Evolutionary conservation across 2,113 vertebrate genomes (phyloP), one percentile per base, ranked within the genome.

Genomic region (Sphaerodactylus townsendi): DNA sequence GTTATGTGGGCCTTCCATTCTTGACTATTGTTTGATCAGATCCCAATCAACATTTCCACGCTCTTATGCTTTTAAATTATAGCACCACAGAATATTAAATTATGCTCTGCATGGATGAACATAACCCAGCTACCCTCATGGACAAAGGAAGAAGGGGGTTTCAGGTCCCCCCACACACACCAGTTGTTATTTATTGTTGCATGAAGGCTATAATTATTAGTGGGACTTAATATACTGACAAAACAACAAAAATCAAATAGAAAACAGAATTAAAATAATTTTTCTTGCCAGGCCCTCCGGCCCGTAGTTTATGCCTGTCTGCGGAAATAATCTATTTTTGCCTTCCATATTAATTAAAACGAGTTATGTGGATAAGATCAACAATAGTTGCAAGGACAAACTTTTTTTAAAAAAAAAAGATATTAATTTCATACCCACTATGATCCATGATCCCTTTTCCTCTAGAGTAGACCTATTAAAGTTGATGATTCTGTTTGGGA

Each of bases 61-160:
- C 91, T 89, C 88, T 94, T 91, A 19, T 92, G 94, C 93, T 86
- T 94, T 93, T 91, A 93, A 95, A 93, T 94, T 77, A 86, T 73
- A 79, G 85, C 37, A 87, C 79, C 89, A 88, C 87, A 83, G 76
- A 85, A 84, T 73, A 88, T 91, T 81, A 89, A 93, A 95, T 95
- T 86, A 85, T 72, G 93, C 93, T 83, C 83, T 86, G 92, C 91
- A 84, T 83, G 92, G 86, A 69, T 87, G 85, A 84, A 30, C 87
- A 68, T 0, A 76, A 59, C 85, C 92, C 82, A 89, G 90, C 93
- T 89, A 90, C 84, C 65, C 83, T 81, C 77, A 86, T 59, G 77
- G 89, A 81, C 82, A 88, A 79, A 59, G 70, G 86, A 87, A 81
- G 79, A 66, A 87, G 74, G 66, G 44, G 28, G 53, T 85, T 90